Conservation (phyloP, 2,797 vertebrate genomes). For the Hypotaenidia okinawae region DNA sequence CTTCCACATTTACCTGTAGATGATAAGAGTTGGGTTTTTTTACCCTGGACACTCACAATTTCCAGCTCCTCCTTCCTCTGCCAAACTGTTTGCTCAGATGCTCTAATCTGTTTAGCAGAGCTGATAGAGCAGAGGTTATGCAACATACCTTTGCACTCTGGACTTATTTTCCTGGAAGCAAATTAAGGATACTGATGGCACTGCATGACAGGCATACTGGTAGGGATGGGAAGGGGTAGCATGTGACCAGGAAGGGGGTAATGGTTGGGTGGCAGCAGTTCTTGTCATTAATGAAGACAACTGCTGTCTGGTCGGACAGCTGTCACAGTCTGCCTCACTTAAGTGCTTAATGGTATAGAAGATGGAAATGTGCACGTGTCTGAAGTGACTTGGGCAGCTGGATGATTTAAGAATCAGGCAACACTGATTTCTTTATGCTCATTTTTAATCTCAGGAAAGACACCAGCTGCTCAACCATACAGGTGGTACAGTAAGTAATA, state of each 20-base stretch:
- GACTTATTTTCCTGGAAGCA: background rate
- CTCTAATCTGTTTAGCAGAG: background rate
- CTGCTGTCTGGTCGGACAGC: background rate
- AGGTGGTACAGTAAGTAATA: background rate
- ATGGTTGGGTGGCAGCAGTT: background rate
- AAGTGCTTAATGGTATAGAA: background rate
- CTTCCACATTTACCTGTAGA: background rate
- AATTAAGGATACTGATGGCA: background rate
- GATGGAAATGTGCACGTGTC: background rate
- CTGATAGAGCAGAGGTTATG: background rate
- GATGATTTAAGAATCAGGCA: background rate
- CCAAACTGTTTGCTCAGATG: background rate
- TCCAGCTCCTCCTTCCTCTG: background rate
- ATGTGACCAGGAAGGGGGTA: background rate
- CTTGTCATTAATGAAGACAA: background rate
- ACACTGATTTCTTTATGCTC: background rate
- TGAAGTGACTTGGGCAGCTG: background rate
- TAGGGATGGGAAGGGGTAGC: background rate
- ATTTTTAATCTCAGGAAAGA: background rate
- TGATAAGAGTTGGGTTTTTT: background rate
- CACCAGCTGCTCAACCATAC: rapidly evolving
- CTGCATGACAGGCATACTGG: background rate
- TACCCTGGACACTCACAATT: background rate
- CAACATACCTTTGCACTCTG: background rate
- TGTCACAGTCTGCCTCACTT: background rate